These are phyloP conservation scores for Acleris literana DNA, from an alignment of 2,888 invertebrate genomes.

Conservation along the genomic window DNA sequence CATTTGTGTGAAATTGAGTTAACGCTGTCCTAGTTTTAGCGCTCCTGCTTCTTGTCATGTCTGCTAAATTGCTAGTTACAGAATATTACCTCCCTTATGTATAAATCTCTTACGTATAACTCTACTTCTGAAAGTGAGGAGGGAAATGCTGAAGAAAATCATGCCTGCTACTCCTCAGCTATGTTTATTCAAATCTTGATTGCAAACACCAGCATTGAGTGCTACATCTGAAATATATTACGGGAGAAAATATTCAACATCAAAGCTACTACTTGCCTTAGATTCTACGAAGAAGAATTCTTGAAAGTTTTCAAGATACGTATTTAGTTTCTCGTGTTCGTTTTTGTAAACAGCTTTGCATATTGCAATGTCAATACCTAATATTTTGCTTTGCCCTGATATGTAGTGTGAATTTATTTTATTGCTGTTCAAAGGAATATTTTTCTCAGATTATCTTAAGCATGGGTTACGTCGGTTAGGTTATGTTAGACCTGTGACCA, in stretches of 20 bases:
- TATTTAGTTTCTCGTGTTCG: not conserved
- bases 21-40: no score
- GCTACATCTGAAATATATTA: not conserved
- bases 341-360: not conserved
- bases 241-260: conserved; percentile 15
- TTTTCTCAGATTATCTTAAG: no score
- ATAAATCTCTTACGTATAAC: no score
- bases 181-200: not conserved
- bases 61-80: no score
- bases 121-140: not conserved
- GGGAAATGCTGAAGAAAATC: not conserved
- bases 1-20: no score
- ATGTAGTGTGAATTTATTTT: no score
- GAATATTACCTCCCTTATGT: no score
- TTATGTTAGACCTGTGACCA: no score
- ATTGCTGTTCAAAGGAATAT: no score
- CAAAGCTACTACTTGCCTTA: conserved; percentile 8
- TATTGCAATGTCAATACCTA: not conserved
- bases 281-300: not conserved
- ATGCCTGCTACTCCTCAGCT: not conserved
- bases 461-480: no score
- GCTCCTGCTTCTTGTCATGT: no score
- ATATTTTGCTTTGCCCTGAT: not conserved
- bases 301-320: conserved; percentile 4
- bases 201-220: conserved; percentile 1